A percentile compares a stretch with the other conserved stretches of the same genome.
Conservation (phyloP, 2,888 invertebrate species). For the Heteromyza rotundicornis region DNA sequence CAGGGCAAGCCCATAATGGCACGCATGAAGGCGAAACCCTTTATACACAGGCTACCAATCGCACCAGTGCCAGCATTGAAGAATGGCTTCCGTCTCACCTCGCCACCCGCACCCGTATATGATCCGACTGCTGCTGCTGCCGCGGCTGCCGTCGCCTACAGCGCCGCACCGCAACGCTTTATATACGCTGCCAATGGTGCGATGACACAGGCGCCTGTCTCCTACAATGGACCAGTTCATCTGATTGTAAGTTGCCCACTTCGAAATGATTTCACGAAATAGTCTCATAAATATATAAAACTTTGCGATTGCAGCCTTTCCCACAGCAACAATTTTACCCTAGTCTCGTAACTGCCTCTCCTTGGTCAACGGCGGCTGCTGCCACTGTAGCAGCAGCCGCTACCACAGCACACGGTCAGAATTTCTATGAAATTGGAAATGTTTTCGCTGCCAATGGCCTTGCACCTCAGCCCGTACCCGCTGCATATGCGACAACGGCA, state of each 20-base stretch:
- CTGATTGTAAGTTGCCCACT: slow-evolving; percentile 68
- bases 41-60: slow-evolving; percentile 73
- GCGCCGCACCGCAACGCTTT: slow-evolving; percentile 69
- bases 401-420: slow-evolving; percentile 62
- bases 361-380: slow-evolving; percentile 62
- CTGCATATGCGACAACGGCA: slow-evolving; percentile 49
- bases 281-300: too few species aligned
- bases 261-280: too few species aligned
- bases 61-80: slow-evolving; percentile 67
- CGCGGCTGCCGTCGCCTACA: slow-evolving; percentile 60
- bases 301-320: slow-evolving; percentile 63
- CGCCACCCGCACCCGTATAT: slow-evolving; percentile 67
- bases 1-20: slow-evolving; percentile 87
- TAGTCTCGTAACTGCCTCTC: slow-evolving; percentile 65
- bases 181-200: slow-evolving; percentile 67
- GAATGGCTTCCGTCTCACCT: slow-evolving; percentile 72
- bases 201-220: slow-evolving; percentile 59
- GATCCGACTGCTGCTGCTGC: slow-evolving; percentile 66
- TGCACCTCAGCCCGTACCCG: slow-evolving; percentile 70
- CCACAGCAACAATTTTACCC: slow-evolving; percentile 72
- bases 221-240: slow-evolving; percentile 69
- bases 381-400: slow-evolving; percentile 60
- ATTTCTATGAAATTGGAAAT: slow-evolving; percentile 73
- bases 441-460: slow-evolving; percentile 77
- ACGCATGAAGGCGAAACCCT: slow-evolving; percentile 85